Conservation (phyloP, 2,797 vertebrate species). For the Sylvia borin region DNA sequence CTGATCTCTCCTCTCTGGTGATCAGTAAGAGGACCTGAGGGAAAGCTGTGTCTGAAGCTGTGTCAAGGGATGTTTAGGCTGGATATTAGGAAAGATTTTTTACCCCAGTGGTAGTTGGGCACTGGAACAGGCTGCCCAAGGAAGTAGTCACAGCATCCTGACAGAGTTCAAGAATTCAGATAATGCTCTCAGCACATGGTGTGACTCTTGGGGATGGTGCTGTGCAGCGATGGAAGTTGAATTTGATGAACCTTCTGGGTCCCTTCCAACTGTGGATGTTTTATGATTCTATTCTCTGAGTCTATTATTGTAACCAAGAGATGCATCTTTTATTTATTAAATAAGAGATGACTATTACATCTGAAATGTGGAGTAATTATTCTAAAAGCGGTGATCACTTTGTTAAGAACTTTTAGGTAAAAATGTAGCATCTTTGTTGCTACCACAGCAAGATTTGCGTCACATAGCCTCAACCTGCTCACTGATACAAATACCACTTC, state of each 20-base stretch:
- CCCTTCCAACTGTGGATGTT: not conserved
- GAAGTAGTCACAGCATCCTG: not conserved
- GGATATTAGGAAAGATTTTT: not conserved
- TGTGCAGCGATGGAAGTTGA: not conserved
- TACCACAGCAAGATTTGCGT: conserved; percentile 30
- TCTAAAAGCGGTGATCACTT: conserved; percentile 77
- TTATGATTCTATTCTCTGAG: not conserved
- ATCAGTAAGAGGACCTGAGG: not conserved
- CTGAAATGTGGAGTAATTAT: conserved; percentile 76
- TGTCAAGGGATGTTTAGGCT: not conserved
- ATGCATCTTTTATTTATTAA: conserved; percentile 56
- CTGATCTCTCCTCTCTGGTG: not conserved
- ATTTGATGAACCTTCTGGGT: not conserved
- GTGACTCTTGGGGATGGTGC: not conserved
- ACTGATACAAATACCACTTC: conserved; percentile 68
- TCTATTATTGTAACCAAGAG: conserved; percentile 15
- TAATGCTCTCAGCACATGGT: rapidly evolving
- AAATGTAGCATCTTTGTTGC: conserved; percentile 61
- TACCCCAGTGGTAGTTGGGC: rapidly evolving
- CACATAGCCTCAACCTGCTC: conserved; percentile 49
- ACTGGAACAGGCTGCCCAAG: not conserved
- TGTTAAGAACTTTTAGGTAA: conserved; percentile 65
- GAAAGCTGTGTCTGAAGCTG: not conserved
- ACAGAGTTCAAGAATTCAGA: not conserved
- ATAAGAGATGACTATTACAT: conserved; percentile 53